Base-by-base conservation (phyloP, 2,797 vertebrate genomes). In the Phataginus tetradactyla region DNA sequence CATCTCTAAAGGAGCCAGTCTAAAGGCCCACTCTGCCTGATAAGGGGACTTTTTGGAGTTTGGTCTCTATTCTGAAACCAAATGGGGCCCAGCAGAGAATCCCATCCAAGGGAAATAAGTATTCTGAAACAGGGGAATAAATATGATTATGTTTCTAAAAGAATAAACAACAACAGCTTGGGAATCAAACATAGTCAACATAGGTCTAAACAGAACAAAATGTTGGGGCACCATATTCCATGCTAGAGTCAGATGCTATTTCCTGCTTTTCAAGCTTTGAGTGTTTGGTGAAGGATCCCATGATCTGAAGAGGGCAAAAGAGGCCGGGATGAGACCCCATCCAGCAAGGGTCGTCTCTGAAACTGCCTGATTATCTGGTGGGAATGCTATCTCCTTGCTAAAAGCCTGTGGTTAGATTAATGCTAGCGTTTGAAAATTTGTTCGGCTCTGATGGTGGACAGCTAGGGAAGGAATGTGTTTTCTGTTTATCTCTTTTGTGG, bases 351-450 rank as follows among this genome's bases (percentile, higher is more conserved):
- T 97, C 95, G 97, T 94, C 96, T 92, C 91, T 74, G 71, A 94
- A 86, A 72, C 61, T n/a, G 86, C 72, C 83, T 21, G 39, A 91
- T 96, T 97, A 97, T 97, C 97, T 91, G 61, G 86, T 34, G 49
- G 72, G 75, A 93, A 85, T 15, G 86, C 95, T 97, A 97, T 97
- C 97, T 97, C 93, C 93, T 87, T 72, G 29, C 96, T 97, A 97
- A 97, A 97, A 98, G 97, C 97, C 89, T 91, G 92, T 4, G 32
- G 79, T 77, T 91, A 97, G 96, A 97, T 97, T 96, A 97, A 97
- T 94, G 92, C 86, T 63, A 72, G 88, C 51, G 5, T 85, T 91
- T 81, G 88, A 95, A 94, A 86, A 86, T 96, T 95, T 93, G 84
- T 64, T 94, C 25, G 1, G 81, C 83, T 78, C 95, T 68, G 91